A percentile compares a stretch with the other conserved stretches of the same genome.
Conservation (phyloP, 2,797 vertebrate genomes). For the Cyclura pinguis region DNA sequence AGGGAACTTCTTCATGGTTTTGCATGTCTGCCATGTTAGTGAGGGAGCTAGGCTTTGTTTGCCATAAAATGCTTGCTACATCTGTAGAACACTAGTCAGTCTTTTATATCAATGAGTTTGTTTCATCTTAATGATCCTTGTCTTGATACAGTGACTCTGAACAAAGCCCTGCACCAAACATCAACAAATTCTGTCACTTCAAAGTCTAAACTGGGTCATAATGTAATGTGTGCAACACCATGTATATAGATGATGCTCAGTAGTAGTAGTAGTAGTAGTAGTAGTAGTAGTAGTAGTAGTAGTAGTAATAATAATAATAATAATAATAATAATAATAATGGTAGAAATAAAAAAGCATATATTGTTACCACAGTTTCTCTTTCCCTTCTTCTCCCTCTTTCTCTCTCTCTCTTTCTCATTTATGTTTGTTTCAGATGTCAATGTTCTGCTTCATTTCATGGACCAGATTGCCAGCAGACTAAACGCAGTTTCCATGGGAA, state of each 20-base stretch:
- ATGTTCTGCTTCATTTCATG: constrained; percentile 85
- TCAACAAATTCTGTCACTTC: neutral
- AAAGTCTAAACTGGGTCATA: neutral
- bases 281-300: too few species aligned
- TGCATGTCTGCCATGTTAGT: too few species aligned
- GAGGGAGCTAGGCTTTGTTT: too few species aligned
- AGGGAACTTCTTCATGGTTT: too few species aligned
- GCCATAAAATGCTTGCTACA: too few species aligned
- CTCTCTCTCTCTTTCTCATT: neutral
- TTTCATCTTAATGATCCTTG: too few species aligned
- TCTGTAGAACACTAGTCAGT: too few species aligned
- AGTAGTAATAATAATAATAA: too few species aligned
- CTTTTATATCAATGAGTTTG: too few species aligned
- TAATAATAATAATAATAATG: neutral
- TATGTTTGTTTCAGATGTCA: constrained; percentile 81
- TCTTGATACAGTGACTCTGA: too few species aligned
- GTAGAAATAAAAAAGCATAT: neutral
- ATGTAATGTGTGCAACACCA: neutral
- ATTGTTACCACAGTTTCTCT: neutral
- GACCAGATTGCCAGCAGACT: constrained; percentile 89
- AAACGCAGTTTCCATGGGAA: constrained; percentile 89
- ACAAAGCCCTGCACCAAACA: too few species aligned
- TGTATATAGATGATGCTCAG: neutral
- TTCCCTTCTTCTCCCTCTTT: neutral
- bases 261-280: too few species aligned